These are phyloP conservation scores for Drosophila antonietae DNA, from an alignment of 2,888 invertebrate genomes.

Conservation along the genomic window DNA sequence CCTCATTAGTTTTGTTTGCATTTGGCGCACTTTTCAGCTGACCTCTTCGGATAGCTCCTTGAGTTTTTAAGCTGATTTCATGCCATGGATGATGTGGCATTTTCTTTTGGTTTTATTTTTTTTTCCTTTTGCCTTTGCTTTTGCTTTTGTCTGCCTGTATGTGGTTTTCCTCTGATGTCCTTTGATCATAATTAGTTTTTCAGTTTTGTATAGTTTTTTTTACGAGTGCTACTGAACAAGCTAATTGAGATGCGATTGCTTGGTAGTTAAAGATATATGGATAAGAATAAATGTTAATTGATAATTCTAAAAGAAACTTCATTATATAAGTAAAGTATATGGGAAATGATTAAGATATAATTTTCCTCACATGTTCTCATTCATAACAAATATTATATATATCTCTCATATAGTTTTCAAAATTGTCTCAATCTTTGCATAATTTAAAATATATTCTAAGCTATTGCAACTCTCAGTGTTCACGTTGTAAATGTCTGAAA, in stretches of 20 bases:
- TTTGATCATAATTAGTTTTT: constrained; percentile 62
- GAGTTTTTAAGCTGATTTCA: constrained; percentile 77
- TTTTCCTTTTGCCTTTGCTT: constrained; percentile 40
- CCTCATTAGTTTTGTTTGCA: constrained; percentile 73
- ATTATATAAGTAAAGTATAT: not conserved
- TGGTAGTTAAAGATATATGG: not conserved
- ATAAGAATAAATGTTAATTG: not conserved
- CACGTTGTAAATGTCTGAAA: constrained; percentile 14
- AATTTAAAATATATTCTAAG: not conserved
- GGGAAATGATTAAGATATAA: not conserved
- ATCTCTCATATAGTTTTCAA: not conserved
- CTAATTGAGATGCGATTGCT: constrained; percentile 45
- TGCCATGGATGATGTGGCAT: constrained; percentile 66
- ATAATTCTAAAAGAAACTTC: not conserved
- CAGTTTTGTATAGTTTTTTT: constrained; percentile 3
- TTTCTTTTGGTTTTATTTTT: constrained; percentile 38
- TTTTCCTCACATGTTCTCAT: not conserved
- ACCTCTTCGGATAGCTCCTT: constrained; percentile 63
- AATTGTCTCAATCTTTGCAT: not conserved
- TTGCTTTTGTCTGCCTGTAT: constrained; percentile 15
- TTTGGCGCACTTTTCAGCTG: constrained; percentile 66
- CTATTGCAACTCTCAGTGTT: not conserved
- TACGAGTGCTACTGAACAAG: constrained; percentile 25
- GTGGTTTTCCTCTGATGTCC: constrained; percentile 31
- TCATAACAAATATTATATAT: not conserved